Evolutionary conservation across 2,113 vertebrate species (phyloP), one percentile per base, ranked within the genome.

Genomic region (Nothocercus nigrocapillus): DNA sequence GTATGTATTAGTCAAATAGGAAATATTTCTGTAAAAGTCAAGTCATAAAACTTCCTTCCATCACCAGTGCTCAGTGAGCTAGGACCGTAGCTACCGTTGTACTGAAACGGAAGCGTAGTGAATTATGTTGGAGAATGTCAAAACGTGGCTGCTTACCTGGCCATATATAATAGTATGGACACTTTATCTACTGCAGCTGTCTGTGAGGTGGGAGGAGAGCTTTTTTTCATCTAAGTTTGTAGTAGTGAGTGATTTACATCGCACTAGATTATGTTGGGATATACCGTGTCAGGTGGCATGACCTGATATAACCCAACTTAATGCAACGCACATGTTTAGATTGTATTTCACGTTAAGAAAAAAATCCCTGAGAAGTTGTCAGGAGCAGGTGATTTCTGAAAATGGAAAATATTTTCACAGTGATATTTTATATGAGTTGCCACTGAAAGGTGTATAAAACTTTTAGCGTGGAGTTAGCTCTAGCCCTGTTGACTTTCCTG

Each of bases 231-330:
- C 95, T 93, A 96, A 91, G 96, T 98, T 97, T 96, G 93, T 96
- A 93, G 94, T 95, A 98, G 66, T 72, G 95, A 97, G 90, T 96
- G 95, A 97, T 97, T 97, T 97, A 97, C 91, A 96, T 95, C 42
- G 66, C 94, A 84, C 95, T 95, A 64, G 95, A 98, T 98, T 97
- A 97, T 95, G 88, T 66, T 97, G 94, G 97, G 97, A 96, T 98
- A 96, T 97, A 97, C 91, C 75, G 87, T 98, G 97, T 98, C 98
- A 97, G 97, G 92, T 97, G 97, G 97, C 97, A 89, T 97, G 98
- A 98, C 98, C 98, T 98, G 97, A 95, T 97, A 95, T 96, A 98
- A 98, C 98, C 98, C 97, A 93, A 91, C 96, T 97, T 98, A 98
- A 98, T 98, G 96, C 96, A 97, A 97, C 97, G 96, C 98, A 98